Conservation (phyloP, 1,140 invertebrate species). For the Pantala flavescens region DNA sequence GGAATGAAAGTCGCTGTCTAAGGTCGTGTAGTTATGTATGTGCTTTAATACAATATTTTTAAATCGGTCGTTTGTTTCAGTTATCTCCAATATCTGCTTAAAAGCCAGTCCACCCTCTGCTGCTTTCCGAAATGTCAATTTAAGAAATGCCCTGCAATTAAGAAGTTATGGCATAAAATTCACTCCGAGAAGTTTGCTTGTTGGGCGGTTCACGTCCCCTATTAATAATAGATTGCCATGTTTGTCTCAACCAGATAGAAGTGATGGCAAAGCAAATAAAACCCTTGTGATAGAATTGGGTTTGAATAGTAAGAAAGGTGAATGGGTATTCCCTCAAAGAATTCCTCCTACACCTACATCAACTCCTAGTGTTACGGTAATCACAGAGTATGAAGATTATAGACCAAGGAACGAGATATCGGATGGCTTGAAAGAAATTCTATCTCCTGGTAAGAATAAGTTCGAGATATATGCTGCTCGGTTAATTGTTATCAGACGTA, state of each 20-base stretch:
- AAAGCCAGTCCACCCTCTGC: too few relatives aligned
- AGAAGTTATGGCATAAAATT: neutral
- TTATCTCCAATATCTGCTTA: too few relatives aligned
- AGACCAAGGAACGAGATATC: neutral
- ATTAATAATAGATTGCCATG: neutral
- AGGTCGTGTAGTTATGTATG: too few relatives aligned
- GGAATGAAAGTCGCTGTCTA: too few relatives aligned
- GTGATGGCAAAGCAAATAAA: neutral
- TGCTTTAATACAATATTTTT: too few relatives aligned
- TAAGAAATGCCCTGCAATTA: neutral
- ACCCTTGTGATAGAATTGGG: neutral
- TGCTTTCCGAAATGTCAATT: too few relatives aligned
- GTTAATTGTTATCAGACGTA: slow-evolving; percentile 62
- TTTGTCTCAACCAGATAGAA: neutral
- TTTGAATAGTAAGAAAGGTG: neutral
- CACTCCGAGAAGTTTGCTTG: neutral
- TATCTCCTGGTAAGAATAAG: neutral
- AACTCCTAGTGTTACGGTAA: neutral
- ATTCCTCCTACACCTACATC: neutral
- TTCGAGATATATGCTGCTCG: slow-evolving; percentile 54
- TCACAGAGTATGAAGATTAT: neutral
- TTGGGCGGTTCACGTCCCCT: neutral
- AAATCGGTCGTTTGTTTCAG: too few relatives aligned
- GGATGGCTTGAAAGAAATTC: neutral
- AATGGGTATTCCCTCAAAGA: neutral